Percentiles rank a stretch among this genome's conserved stretches.
These are phyloP conservation scores for Gymnoscopelus braueri DNA, from an alignment of 2,797 vertebrate species.

Conservation along the genomic window DNA sequence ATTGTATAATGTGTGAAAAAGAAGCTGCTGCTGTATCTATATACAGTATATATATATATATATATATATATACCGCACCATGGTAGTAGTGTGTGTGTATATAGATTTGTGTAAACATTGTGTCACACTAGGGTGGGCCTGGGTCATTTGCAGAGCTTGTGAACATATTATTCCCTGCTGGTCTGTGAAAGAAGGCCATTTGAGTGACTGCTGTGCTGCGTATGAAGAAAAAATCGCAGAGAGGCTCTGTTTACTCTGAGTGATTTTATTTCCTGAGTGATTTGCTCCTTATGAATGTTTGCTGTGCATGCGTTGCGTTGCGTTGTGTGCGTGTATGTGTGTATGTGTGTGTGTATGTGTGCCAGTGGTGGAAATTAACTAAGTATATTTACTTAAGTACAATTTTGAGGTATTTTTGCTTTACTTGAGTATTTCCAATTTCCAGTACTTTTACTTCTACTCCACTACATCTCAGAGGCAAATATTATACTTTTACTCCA, in stretches of 20 bases:
- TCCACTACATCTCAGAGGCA: too few species aligned
- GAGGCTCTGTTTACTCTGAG: slow-evolving; percentile 64
- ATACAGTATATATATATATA: background rate
- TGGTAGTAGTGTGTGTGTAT: background rate
- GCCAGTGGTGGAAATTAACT: too few species aligned
- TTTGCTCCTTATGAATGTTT: slow-evolving; percentile 48
- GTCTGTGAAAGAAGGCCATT: slow-evolving; percentile 52
- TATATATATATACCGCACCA: too few species aligned
- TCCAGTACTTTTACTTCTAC: too few species aligned
- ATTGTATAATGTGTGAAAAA: too few species aligned
- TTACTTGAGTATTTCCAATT: too few species aligned
- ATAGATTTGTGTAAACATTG: slow-evolving; percentile 25
- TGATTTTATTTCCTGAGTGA: slow-evolving; percentile 73
- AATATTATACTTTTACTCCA: too few species aligned
- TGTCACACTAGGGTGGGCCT: slow-evolving; percentile 39
- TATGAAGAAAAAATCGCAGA: slow-evolving; percentile 59
- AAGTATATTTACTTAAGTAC: too few species aligned
- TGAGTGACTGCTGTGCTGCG: slow-evolving; percentile 58
- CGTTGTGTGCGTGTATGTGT: too few species aligned
- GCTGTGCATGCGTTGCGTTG: slow-evolving; percentile 24
- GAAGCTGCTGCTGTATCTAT: background rate
- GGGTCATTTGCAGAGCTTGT: slow-evolving; percentile 59
- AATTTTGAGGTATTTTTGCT: too few species aligned
- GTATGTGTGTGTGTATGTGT: too few species aligned
- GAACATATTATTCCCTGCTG: slow-evolving; percentile 56